A percentile compares a stretch with the other conserved stretches of the same genome.
These are phyloP conservation scores for Leptocoma aspasia DNA, from an alignment of 2,113 vertebrate genomes.

Conservation along the genomic window DNA sequence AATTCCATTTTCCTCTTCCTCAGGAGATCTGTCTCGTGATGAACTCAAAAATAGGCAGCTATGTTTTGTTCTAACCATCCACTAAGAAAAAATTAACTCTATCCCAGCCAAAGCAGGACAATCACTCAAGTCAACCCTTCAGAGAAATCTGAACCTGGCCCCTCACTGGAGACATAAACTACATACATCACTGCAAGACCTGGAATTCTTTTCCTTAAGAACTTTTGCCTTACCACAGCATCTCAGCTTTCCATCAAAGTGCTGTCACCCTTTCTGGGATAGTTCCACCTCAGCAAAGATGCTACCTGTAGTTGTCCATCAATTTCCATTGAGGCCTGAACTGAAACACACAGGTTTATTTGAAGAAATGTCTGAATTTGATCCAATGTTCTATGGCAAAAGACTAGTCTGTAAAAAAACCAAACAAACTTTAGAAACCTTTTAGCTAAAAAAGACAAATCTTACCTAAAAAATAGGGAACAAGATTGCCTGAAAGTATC, in stretches of 20 bases:
- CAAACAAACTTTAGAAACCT: neutral
- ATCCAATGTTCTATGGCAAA: neutral
- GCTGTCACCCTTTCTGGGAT: neutral
- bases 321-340: neutral
- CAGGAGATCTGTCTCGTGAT: neutral
- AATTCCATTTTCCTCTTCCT: neutral
- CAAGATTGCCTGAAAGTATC: neutral
- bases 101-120: neutral
- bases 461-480: neutral
- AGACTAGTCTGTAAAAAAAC: neutral
- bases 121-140: neutral
- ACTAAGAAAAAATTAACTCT: neutral
- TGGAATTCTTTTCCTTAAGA: neutral
- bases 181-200: neutral
- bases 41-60: neutral
- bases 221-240: neutral
- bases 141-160: neutral
- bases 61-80: neutral
- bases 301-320: neutral
- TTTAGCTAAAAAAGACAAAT: neutral
- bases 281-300: neutral
- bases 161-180: neutral
- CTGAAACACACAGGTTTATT: neutral
- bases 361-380: neutral
- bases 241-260: neutral